Conservation (phyloP, 2,888 invertebrate species). For the Malacosoma neustria region DNA sequence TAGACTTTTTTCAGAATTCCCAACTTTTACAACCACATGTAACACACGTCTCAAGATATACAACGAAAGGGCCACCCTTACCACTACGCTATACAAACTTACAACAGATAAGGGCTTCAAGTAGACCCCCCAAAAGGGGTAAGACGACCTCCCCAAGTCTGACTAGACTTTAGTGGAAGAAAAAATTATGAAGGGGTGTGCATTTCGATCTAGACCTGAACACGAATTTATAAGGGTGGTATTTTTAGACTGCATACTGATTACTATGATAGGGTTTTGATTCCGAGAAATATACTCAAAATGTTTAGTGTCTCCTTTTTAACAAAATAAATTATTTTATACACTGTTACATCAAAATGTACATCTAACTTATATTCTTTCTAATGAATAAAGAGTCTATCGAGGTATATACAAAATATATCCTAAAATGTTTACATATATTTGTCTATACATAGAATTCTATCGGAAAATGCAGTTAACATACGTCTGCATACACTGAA, state of each 20-base stretch:
- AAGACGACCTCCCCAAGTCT: conserved; percentile 63
- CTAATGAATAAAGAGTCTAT: too few species aligned
- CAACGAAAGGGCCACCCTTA: conserved; percentile 66
- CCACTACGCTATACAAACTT: conserved; percentile 73
- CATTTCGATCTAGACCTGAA: conserved; percentile 16
- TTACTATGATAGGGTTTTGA: too few species aligned
- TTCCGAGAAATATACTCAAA: too few species aligned
- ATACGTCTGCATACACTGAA: too few species aligned
- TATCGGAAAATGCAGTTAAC: too few species aligned
- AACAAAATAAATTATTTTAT: too few species aligned
- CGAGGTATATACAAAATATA: too few species aligned
- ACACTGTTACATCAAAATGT: too few species aligned
- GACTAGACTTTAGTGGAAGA: conserved; percentile 61
- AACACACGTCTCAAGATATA: conserved; percentile 63
- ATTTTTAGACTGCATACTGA: background rate
- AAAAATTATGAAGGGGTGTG: conserved; percentile 51
- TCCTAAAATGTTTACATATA: too few species aligned
- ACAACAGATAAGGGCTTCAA: conserved; percentile 69
- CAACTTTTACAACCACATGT: conserved; percentile 28
- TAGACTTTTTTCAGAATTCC: conserved; percentile 2
- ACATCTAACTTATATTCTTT: too few species aligned
- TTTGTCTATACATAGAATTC: too few species aligned
- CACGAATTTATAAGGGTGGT: background rate
- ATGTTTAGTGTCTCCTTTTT: too few species aligned
- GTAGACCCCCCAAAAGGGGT: conserved; percentile 70